Conservation (phyloP, 37 sponge, comb jelly and placozoan genomes). For the Hormiphora californensis region DNA sequence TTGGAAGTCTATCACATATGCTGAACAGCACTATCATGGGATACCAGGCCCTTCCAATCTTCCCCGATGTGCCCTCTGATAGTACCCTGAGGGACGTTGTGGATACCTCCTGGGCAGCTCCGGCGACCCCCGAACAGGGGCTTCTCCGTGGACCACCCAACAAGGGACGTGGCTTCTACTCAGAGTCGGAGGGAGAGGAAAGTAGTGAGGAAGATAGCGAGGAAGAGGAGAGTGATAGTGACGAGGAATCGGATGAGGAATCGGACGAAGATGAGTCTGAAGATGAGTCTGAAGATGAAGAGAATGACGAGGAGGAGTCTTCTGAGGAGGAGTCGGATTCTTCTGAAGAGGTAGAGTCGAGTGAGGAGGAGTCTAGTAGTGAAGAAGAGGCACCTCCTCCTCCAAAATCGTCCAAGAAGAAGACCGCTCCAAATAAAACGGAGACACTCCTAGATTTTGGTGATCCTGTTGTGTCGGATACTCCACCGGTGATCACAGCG, state of each 20-base stretch:
- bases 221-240: background rate
- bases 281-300: background rate
- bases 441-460: conserved; percentile 44
- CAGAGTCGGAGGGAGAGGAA: conserved; percentile 55
- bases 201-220: background rate
- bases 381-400: conserved; percentile 54
- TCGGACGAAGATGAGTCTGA: background rate
- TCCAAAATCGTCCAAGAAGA: background rate
- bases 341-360: conserved; percentile 64
- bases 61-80: conserved; percentile 83
- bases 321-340: conserved; percentile 53
- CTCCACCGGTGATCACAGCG: background rate
- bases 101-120: conserved; percentile 32
- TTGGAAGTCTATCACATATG: conserved; percentile 87
- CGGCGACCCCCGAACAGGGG: background rate
- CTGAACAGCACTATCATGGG: conserved; percentile 77
- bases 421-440: background rate
- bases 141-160: conserved; percentile 52
- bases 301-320: background rate
- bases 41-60: conserved; percentile 78
- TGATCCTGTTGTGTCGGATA: background rate
- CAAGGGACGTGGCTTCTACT: conserved; percentile 55
- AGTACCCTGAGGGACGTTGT: conserved; percentile 75
- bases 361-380: conserved; percentile 62
- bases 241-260: background rate